Evolutionary conservation across 2,797 vertebrate species (phyloP).

Genomic region (Stomatorhinus walkeri): DNA sequence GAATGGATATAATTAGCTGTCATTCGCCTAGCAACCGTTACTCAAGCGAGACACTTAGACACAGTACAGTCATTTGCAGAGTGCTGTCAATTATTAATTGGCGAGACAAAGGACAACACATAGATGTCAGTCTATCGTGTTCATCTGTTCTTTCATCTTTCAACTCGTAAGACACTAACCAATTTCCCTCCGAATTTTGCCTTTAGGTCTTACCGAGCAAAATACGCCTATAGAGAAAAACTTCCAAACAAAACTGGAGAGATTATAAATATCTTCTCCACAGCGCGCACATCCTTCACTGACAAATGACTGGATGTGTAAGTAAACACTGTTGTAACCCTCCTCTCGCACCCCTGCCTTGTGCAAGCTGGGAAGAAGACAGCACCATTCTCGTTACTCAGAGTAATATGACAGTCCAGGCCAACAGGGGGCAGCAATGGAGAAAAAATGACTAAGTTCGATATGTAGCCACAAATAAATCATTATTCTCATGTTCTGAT

Average conservation of each 20-base stretch:
- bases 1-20: conserved; percentile 67
- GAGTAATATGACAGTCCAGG: background rate
- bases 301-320: conserved; percentile 6
- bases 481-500: background rate
- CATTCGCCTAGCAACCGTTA: conserved; percentile 69
- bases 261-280: background rate
- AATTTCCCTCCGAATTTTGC: background rate
- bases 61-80: conserved; percentile 44
- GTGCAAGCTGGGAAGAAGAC: conserved; percentile 2
- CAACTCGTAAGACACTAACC: background rate
- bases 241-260: background rate
- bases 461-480: background rate
- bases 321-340: background rate
- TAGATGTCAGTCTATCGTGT: background rate
- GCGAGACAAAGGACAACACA: background rate
- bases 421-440: conserved; percentile 17
- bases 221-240: background rate
- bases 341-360: background rate
- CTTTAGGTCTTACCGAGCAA: background rate
- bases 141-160: background rate
- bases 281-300: background rate
- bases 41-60: conserved; percentile 61
- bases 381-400: background rate
- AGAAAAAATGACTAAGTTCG: conserved; percentile 18
- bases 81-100: conserved; percentile 40